phyloP scores from a whole-genome alignment of 2,888 invertebrate genomes.

The Icerya purchasi region DNA sequence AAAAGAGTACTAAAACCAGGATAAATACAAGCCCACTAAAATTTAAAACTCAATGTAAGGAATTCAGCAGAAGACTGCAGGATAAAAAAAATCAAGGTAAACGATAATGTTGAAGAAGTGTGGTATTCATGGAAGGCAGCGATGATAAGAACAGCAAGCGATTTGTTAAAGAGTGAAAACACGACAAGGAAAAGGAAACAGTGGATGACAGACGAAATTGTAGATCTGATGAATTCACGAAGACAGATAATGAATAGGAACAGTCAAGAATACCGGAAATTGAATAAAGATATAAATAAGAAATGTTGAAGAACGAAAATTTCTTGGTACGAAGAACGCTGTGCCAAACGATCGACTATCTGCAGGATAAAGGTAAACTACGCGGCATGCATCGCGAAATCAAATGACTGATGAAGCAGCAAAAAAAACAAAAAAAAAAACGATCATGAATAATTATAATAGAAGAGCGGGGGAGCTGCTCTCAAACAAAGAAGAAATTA shows the following conservation, averaged over 20 bases:
- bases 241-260: background rate
- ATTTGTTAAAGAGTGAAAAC: background rate
- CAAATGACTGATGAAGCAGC: background rate
- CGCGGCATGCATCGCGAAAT: background rate
- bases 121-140: too few species aligned
- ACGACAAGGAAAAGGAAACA: background rate
- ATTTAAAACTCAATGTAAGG: background rate
- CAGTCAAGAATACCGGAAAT: background rate
- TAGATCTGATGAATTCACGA: background rate
- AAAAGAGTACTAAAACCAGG: too few species aligned
- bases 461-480: background rate
- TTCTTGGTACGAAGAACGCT: too few species aligned
- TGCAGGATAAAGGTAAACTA: background rate
- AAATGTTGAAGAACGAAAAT: background rate
- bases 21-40: background rate
- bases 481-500: too few species aligned
- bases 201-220: background rate
- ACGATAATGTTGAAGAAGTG: background rate
- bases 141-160: background rate
- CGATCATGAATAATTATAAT: background rate
- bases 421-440: too few species aligned
- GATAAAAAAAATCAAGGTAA: background rate
- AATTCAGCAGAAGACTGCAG: background rate
- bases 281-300: background rate
- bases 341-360: background rate